Evolutionary conservation across 1,140 invertebrate species (phyloP).

Genomic region (Subanguina moxae): DNA sequence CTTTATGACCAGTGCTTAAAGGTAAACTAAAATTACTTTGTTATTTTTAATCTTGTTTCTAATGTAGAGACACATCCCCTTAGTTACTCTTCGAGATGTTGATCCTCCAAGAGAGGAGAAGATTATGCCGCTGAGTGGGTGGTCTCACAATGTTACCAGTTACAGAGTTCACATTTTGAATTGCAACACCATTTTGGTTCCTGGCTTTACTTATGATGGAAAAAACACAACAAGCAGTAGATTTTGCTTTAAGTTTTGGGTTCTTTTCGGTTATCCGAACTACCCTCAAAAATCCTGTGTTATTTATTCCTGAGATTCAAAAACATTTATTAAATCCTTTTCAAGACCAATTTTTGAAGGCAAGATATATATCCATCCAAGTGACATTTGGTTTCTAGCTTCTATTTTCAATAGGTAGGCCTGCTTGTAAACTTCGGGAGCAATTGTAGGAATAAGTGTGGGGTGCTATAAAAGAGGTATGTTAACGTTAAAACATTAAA

Average conservation of each 20-base stretch:
- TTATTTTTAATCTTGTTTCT: neutral
- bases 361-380: no score
- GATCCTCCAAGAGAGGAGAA: conserved; percentile 54
- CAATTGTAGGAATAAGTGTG: no score
- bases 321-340: no score
- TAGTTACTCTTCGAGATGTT: conserved; percentile 47
- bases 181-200: conserved; percentile 54
- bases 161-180: conserved; percentile 53
- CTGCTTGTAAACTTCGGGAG: no score
- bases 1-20: conserved; percentile 49
- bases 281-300: neutral
- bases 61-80: conserved; percentile 41
- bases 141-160: conserved; percentile 48
- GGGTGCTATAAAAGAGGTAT: no score
- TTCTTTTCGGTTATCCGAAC: no score
- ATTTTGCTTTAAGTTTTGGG: neutral
- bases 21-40: conserved; percentile 29
- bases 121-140: conserved; percentile 39
- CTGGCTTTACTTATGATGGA: conserved; percentile 44
- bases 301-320: neutral
- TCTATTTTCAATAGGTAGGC: no score
- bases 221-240: conserved; percentile 35
- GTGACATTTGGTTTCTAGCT: no score
- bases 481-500: no score
- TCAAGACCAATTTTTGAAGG: no score